These are phyloP conservation scores for Epistrophella euchroma DNA, from an alignment of 2,888 invertebrate genomes.

Conservation along the genomic window DNA sequence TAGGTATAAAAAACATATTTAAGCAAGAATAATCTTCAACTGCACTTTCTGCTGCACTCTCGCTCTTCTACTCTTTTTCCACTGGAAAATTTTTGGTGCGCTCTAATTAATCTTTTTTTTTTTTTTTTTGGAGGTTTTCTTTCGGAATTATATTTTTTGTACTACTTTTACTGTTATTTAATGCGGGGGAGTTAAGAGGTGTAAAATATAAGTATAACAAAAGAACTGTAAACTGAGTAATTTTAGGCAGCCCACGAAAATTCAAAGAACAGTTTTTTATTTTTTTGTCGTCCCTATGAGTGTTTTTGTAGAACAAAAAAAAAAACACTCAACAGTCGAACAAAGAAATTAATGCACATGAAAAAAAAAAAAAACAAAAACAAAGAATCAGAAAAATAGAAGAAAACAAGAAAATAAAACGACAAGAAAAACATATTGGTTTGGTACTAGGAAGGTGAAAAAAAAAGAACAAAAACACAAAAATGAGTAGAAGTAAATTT, in stretches of 20 bases:
- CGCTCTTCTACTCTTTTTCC: background rate
- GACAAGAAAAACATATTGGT: conserved; percentile 57
- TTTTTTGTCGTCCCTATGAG: conserved; percentile 5
- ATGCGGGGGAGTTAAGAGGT: conserved; percentile 8
- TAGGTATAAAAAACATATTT: conserved; percentile 16
- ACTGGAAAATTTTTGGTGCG: conserved; percentile 21
- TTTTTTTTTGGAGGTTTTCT: conserved; percentile 13
- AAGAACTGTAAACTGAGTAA: conserved; percentile 65
- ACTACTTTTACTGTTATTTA: conserved; percentile 44
- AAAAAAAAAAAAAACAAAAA: conserved; percentile 8
- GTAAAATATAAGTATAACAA: conserved; percentile 15
- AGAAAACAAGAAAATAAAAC: conserved; percentile 72
- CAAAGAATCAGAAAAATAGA: conserved; percentile 38
- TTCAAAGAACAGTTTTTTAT: conserved; percentile 63
- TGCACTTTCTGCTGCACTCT: conserved; percentile 54
- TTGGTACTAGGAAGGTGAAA: background rate
- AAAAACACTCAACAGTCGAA: conserved; percentile 43
- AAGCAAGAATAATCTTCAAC: conserved; percentile 58
- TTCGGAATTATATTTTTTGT: conserved; percentile 12
- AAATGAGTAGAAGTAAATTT: conserved; percentile 8
- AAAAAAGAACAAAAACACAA: conserved; percentile 46
- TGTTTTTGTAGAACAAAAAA: conserved; percentile 24
- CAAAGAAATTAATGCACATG: conserved; percentile 59
- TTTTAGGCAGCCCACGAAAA: conserved; percentile 5
- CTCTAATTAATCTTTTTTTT: conserved; percentile 29